Percentiles rank a stretch among this genome's conserved stretches.
Evolutionary conservation across 2,888 invertebrate genomes (phyloP).

Genomic region (Hydraecia micacea): DNA sequence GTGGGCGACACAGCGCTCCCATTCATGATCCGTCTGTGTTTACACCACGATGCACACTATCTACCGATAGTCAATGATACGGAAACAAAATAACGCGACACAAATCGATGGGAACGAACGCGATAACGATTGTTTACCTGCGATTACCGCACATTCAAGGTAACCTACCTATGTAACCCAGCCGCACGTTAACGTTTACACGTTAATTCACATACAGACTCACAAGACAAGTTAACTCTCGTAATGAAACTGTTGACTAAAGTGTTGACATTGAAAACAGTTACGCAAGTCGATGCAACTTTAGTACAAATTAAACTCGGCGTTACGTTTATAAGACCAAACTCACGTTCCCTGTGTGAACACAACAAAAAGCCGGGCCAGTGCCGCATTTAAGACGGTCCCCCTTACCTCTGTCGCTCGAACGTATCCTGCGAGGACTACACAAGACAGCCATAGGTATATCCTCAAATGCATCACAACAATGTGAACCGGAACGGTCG

Average conservation of each 20-base stretch:
- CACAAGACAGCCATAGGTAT: slow-evolving; percentile 93
- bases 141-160: slow-evolving; percentile 83
- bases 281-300: slow-evolving; percentile 85
- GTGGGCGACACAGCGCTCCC: slow-evolving; percentile 84
- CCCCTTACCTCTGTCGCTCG: slow-evolving; percentile 94
- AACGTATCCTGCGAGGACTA: slow-evolving; percentile 93
- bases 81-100: slow-evolving; percentile 76
- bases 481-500: slow-evolving; percentile 84
- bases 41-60: slow-evolving; percentile 70
- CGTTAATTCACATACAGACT: slow-evolving; percentile 57
- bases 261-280: slow-evolving; percentile 85
- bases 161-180: slow-evolving; percentile 74
- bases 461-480: slow-evolving; percentile 95
- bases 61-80: slow-evolving; percentile 68
- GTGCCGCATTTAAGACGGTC: slow-evolving; percentile 87
- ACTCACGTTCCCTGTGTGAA: slow-evolving; percentile 71
- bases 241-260: slow-evolving; percentile 72
- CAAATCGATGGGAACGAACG: slow-evolving; percentile 80
- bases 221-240: slow-evolving; percentile 61
- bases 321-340: slow-evolving; percentile 59
- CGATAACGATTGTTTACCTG: slow-evolving; percentile 88
- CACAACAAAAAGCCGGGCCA: slow-evolving; percentile 86
- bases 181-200: slow-evolving; percentile 64
- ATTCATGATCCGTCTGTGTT: slow-evolving; percentile 80
- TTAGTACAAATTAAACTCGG: slow-evolving; percentile 64